Percentiles rank a stretch among this genome's conserved stretches.
Conservation (phyloP, 2,888 invertebrate genomes). For the Philopedon plagiatum region DNA sequence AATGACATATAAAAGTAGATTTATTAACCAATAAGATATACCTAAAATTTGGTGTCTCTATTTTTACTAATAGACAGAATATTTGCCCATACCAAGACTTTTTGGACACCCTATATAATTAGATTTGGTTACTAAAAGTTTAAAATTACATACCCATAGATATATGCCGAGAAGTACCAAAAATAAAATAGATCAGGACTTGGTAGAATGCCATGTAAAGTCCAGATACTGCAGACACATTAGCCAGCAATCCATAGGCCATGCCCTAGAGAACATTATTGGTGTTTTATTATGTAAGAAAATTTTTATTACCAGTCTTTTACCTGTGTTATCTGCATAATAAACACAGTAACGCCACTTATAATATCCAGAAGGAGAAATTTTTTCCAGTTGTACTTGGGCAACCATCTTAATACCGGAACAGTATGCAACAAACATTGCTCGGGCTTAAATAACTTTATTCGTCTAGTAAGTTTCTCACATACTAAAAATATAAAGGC, state of each 20-base stretch:
- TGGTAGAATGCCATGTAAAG: constrained; percentile 92
- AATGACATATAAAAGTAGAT: no score
- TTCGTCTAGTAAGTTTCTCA: constrained; percentile 46
- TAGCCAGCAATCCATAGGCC: constrained; percentile 83
- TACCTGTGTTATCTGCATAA: constrained; percentile 93
- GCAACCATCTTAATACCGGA: constrained; percentile 78
- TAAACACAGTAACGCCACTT: constrained; percentile 90
- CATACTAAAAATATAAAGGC: constrained; percentile 55
- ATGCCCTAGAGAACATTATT: constrained; percentile 77
- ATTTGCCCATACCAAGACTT: no score
- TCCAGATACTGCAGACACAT: constrained; percentile 82
- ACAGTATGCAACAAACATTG: constrained; percentile 62
- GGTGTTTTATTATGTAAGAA: no score
- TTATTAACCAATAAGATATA: no score
- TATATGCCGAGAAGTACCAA: constrained; percentile 91
- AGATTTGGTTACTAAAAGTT: no score
- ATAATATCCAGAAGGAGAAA: constrained; percentile 82
- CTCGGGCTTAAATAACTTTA: constrained; percentile 51
- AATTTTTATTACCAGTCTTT: no score
- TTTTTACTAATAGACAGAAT: no score
- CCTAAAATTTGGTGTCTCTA: no score
- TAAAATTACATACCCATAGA: constrained; percentile 79
- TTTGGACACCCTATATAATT: no score
- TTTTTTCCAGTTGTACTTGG: constrained; percentile 74
- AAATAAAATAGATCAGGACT: constrained; percentile 86